Percentiles rank a stretch among this genome's conserved stretches.
These are phyloP conservation scores for Tigriopus californicus DNA, from an alignment of 2,888 invertebrate genomes.

Conservation along the genomic window DNA sequence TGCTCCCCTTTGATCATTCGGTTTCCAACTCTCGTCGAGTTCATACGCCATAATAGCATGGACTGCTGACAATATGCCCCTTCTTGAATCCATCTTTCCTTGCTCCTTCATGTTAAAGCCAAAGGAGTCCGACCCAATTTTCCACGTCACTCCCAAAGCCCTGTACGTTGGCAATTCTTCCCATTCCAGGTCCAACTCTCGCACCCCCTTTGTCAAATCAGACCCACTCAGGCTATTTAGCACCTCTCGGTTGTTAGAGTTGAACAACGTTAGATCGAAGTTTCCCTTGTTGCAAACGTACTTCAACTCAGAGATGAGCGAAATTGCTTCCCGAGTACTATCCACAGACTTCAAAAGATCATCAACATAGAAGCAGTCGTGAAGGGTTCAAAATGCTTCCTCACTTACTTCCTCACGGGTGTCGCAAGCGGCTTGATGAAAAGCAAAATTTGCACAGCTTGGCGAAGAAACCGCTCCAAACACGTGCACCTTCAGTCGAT, in stretches of 20 bases:
- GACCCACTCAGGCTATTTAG: not conserved
- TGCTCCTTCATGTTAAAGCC: no score
- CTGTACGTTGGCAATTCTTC: not conserved
- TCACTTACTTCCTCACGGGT: not conserved
- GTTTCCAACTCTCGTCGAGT: no score
- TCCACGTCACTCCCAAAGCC: conserved; percentile 8
- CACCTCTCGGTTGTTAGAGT: not conserved
- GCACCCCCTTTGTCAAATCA: not conserved
- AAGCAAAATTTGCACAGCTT: conserved; percentile 4
- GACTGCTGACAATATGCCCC: no score
- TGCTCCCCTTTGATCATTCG: no score
- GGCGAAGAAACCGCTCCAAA: not conserved
- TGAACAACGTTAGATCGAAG: conserved; percentile 8
- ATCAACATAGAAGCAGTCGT: conserved; percentile 13
- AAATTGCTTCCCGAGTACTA: not conserved
- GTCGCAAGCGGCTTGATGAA: not conserved
- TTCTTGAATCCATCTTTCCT: no score
- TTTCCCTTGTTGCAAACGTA: not conserved
- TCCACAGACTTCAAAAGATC: conserved; percentile 7
- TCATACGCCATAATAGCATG: no score
- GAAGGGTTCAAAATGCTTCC: not conserved
- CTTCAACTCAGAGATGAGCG: not conserved
- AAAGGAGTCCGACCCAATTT: not conserved
- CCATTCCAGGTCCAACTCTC: not conserved
- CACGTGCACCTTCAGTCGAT: not conserved